A percentile compares a stretch with the other conserved stretches of the same genome.
Conservation (phyloP, 2,797 vertebrate genomes). For the Malurus splendens region DNA sequence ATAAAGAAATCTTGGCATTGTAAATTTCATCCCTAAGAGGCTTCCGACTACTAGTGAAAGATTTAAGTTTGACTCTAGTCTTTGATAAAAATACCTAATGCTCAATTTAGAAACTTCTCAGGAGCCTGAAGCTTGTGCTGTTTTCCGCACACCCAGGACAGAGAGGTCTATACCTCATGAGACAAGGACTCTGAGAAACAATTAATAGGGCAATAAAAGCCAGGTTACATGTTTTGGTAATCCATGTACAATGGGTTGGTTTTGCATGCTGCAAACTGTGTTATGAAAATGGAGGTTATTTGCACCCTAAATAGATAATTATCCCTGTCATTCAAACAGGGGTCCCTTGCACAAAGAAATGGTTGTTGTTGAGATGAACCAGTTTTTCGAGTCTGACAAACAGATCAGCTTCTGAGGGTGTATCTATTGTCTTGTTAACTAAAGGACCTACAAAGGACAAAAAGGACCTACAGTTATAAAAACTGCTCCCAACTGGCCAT, state of each 20-base stretch:
- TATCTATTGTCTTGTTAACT: background rate
- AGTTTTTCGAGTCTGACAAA: slow-evolving; percentile 37
- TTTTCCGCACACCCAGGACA: background rate
- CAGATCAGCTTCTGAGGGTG: background rate
- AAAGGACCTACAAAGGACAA: background rate
- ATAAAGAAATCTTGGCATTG: background rate
- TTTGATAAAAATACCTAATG: slow-evolving; percentile 22
- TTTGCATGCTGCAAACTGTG: background rate
- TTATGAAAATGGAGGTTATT: background rate
- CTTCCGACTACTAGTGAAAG: background rate
- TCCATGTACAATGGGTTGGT: background rate
- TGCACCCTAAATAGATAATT: background rate
- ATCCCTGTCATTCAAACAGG: background rate
- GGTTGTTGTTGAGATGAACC: background rate
- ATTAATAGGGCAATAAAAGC: background rate
- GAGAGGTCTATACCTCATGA: background rate
- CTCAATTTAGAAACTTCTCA: slow-evolving; percentile 17
- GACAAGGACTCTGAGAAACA: background rate
- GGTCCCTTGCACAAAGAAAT: background rate
- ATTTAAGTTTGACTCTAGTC: background rate
- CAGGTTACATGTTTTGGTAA: background rate
- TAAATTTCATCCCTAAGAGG: slow-evolving; percentile 24
- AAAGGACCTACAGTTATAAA: background rate
- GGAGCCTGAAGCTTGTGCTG: background rate
- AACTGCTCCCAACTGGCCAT: background rate